A percentile compares a stretch with the other conserved stretches of the same genome.
phyloP scores from a whole-genome alignment of 2,113 vertebrate genomes.

The Noctilio leporinus region DNA sequence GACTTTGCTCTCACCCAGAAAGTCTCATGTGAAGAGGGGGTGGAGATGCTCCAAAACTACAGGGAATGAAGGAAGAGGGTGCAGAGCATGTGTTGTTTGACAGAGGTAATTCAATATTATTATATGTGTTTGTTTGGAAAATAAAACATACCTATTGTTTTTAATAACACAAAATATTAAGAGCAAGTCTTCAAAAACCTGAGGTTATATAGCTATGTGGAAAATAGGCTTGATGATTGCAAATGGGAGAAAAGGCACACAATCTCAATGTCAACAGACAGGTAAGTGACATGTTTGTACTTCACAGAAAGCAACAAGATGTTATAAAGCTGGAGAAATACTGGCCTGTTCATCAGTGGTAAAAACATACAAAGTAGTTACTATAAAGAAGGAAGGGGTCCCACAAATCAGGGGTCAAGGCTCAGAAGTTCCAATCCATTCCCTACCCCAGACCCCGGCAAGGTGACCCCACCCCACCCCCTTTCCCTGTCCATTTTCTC shows the following conservation, averaged over 20 bases:
- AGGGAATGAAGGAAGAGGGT: neutral
- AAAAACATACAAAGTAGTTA: neutral
- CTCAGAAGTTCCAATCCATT: neutral
- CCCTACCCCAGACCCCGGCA: neutral
- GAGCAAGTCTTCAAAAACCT: neutral
- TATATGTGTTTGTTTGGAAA: neutral
- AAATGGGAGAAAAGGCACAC: neutral
- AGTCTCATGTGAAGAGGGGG: neutral
- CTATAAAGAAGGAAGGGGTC: neutral
- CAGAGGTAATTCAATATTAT: neutral
- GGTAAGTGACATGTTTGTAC: neutral
- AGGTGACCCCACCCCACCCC: neutral
- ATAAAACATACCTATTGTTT: neutral
- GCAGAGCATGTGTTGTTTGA: neutral
- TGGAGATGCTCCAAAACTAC: neutral
- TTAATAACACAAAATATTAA: neutral
- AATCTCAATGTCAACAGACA: neutral
- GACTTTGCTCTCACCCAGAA: neutral
- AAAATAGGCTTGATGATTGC: neutral
- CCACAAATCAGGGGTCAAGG: neutral
- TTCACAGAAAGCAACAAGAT: neutral
- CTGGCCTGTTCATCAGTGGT: neutral
- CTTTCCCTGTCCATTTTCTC: neutral
- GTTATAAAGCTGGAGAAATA: neutral
- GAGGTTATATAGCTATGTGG: neutral